phyloP scores from a whole-genome alignment of 2,888 invertebrate genomes.

The Eudasyphora cyanicolor region DNA sequence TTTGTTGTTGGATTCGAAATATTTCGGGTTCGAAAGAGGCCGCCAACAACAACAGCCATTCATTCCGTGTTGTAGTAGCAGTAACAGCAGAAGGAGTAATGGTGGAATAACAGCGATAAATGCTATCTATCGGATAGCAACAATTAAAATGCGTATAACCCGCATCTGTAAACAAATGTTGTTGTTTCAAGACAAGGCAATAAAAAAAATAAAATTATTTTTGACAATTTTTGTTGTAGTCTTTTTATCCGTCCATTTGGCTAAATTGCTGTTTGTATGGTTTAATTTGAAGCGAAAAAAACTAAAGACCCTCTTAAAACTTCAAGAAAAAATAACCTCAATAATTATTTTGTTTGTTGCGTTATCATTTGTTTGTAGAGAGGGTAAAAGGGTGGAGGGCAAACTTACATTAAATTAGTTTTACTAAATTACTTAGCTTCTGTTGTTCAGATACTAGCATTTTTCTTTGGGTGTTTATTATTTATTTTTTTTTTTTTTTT shows the following conservation, averaged over 20 bases:
- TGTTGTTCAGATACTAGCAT: not conserved
- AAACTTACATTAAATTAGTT: not conserved
- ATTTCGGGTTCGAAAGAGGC: not conserved
- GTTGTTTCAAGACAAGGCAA: not conserved
- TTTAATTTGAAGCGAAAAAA: not conserved
- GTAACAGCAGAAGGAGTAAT: not conserved
- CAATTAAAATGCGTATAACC: constrained; percentile 63
- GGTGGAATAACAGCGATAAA: constrained; percentile 20
- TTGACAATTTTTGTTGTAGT: constrained; percentile 11
- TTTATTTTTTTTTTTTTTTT: not conserved
- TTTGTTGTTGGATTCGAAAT: not conserved
- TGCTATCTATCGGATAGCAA: constrained; percentile 15
- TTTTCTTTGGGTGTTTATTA: not conserved
- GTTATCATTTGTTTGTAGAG: not conserved
- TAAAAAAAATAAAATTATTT: constrained; percentile 6
- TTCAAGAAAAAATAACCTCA: not conserved
- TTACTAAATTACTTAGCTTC: not conserved
- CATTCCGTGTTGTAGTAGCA: not conserved
- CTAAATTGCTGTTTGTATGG: not conserved
- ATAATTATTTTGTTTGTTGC: not conserved
- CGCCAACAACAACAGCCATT: not conserved
- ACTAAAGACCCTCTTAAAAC: not conserved
- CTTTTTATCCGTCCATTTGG: not conserved
- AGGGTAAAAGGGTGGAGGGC: not conserved
- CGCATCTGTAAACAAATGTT: constrained; percentile 54